phyloP scores from a whole-genome alignment of 2,113 vertebrate genomes.

The Varanus salvator region DNA sequence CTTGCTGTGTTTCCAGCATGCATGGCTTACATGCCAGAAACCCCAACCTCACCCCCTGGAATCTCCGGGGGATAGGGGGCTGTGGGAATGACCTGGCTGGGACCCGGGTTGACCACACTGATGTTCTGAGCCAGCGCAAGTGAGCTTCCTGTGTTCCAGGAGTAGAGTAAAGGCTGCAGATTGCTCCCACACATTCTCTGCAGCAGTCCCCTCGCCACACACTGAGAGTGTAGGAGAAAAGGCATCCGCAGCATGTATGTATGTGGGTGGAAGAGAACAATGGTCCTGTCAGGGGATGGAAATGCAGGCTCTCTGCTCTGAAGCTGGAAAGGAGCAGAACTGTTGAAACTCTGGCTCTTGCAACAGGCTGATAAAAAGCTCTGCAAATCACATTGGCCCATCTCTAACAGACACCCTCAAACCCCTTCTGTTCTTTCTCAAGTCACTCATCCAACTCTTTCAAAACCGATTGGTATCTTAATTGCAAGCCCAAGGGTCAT shows the following conservation, averaged over 20 bases:
- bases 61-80: neutral
- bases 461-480: constrained; percentile 6
- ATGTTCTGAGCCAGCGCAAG: neutral
- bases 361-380: neutral
- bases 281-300: neutral
- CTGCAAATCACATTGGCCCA: neutral
- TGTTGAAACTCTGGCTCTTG: neutral
- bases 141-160: neutral
- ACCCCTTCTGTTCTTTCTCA: constrained; percentile 32
- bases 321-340: neutral
- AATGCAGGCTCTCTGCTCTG: neutral
- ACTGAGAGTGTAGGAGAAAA: neutral
- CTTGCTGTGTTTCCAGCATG: neutral
- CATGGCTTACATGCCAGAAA: neutral
- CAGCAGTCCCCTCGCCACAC: neutral
- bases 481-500: constrained; percentile 10
- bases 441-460: constrained; percentile 2
- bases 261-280: neutral
- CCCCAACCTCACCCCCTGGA: neutral
- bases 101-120: neutral
- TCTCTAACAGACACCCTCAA: constrained; percentile 2
- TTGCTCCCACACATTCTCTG: neutral
- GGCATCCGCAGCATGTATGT: neutral
- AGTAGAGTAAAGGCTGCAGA: neutral
- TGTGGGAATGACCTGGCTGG: too few species aligned